Conservation (phyloP, 1,140 invertebrate species). For the Drosophila biarmipes region DNA sequence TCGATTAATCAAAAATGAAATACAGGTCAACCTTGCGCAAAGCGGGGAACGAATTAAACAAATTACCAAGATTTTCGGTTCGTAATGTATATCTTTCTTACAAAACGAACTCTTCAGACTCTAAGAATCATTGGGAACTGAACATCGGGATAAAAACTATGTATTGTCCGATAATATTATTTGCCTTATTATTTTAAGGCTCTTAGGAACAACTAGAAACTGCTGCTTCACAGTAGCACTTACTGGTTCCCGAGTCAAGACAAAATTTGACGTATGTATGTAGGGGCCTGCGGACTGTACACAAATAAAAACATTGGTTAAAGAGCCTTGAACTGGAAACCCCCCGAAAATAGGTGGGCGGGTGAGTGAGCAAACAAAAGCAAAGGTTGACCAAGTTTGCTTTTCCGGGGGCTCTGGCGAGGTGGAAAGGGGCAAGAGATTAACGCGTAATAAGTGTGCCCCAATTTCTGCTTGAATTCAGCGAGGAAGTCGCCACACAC, state of each 20-base stretch:
- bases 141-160: too few species aligned
- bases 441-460: conserved; percentile 53
- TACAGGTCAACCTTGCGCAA: conserved; percentile 24
- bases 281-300: not conserved
- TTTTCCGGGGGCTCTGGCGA: not conserved
- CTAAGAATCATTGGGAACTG: not conserved
- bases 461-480: conserved; percentile 46
- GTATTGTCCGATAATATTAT: too few species aligned
- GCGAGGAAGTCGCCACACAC: conserved; percentile 36
- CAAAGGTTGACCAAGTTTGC: conserved; percentile 46
- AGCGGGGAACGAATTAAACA: conserved; percentile 3
- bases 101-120: too few species aligned
- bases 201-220: not conserved
- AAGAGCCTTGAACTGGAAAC: conserved; percentile 67
- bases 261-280: not conserved
- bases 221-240: not conserved
- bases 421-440: conserved; percentile 9
- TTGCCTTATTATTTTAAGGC: too few species aligned
- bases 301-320: conserved; percentile 24
- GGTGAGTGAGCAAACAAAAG: conserved; percentile 28
- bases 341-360: conserved; percentile 3
- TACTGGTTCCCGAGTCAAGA: not conserved
- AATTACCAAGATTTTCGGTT: not conserved
- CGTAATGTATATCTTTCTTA: not conserved
- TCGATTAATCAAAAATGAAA: conserved; percentile 44